Conservation (phyloP, 2,113 vertebrate species). For the Oryzias melastigma region DNA sequence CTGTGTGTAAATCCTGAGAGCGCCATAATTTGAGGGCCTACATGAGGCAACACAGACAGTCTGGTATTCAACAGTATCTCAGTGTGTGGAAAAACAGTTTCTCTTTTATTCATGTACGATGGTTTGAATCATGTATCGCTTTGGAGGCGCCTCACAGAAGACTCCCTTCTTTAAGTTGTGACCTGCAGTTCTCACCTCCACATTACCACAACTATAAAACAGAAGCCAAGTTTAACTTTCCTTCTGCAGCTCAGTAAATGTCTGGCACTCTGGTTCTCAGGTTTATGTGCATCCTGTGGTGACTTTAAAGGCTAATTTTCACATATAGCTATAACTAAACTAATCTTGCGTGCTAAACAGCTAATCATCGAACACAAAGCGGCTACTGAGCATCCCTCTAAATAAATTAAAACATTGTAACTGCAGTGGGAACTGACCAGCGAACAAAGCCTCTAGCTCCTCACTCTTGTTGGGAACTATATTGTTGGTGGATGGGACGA, state of each 20-base stretch:
- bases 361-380: not conserved
- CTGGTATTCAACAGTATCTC: conserved; percentile 42
- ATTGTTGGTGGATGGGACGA: conserved; percentile 94
- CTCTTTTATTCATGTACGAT: conserved; percentile 31
- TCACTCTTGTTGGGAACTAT: conserved; percentile 97
- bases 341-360: not conserved
- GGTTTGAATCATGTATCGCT: conserved; percentile 33
- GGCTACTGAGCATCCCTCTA: not conserved
- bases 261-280: not conserved
- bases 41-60: conserved; percentile 42
- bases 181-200: conserved; percentile 12
- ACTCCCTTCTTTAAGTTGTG: conserved; percentile 23
- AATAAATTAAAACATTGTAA: not conserved
- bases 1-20: conserved; percentile 35
- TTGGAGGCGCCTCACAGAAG: conserved; percentile 10
- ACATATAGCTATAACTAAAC: not conserved
- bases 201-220: not conserved
- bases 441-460: conserved; percentile 94
- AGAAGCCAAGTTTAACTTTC: not conserved
- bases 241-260: not conserved
- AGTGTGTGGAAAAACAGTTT: conserved; percentile 34
- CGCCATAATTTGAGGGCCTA: conserved; percentile 41
- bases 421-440: conserved; percentile 78
- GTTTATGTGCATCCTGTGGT: conserved; percentile 3
- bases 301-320: conserved; percentile 3